Evolutionary conservation across 2,888 invertebrate genomes (phyloP).

Genomic region (Itoplectis maculator): DNA sequence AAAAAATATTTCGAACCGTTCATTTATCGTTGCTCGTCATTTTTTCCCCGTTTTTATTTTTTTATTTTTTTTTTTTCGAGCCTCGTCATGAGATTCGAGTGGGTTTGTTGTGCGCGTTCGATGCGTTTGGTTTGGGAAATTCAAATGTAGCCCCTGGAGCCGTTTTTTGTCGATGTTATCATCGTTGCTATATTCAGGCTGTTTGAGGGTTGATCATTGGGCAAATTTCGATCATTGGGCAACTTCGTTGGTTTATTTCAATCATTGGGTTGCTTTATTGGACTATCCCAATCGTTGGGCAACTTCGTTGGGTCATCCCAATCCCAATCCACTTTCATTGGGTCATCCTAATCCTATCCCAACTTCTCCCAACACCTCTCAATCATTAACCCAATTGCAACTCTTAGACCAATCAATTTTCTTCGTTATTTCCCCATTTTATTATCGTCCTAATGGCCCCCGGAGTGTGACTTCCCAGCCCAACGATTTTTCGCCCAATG

Average conservation of each 20-base stretch:
- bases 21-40: conserved; percentile 58
- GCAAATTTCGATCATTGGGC: no score
- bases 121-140: conserved; percentile 14
- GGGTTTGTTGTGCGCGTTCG: conserved; percentile 47
- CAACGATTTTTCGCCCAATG: conserved; percentile 8
- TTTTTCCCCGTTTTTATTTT: conserved; percentile 32
- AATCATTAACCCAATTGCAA: not conserved
- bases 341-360: no score
- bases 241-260: not conserved
- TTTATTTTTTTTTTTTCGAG: conserved; percentile 14
- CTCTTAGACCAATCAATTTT: no score
- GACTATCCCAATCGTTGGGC: no score
- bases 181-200: no score
- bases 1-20: conserved; percentile 59
- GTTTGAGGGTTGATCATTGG: no score
- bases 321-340: no score
- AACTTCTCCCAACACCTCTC: no score
- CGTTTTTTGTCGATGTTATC: not conserved
- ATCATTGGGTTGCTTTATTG: no score
- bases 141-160: conserved; percentile 13
- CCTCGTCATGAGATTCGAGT: conserved; percentile 47
- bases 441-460: not conserved
- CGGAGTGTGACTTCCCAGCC: not conserved
- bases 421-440: no score
- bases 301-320: no score